Evolutionary conservation across 64 coral and sea anemone genomes (phyloP).

Genomic region (Trachythela sp.): DNA sequence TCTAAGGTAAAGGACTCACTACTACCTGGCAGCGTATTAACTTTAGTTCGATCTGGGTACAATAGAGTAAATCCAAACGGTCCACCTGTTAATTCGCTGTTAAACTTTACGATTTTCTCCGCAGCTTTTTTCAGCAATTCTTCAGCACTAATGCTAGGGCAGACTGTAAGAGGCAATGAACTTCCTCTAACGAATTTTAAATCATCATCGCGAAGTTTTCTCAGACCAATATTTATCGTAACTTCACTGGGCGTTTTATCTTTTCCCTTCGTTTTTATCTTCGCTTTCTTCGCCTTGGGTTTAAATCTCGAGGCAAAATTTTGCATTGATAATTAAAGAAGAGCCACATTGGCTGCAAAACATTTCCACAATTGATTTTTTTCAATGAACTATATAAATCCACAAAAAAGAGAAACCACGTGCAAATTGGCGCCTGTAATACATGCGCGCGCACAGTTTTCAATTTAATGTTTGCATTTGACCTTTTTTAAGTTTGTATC

Average conservation of each 20-base stretch:
- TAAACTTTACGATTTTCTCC: slow-evolving; percentile 29
- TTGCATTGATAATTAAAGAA: too few relatives aligned
- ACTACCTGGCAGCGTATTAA: slow-evolving; percentile 20
- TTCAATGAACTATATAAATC: too few relatives aligned
- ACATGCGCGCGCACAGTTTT: too few relatives aligned
- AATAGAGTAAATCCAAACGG: slow-evolving; percentile 11
- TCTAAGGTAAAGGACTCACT: slow-evolving; percentile 15
- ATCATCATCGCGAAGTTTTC: slow-evolving; percentile 3
- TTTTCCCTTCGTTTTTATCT: background rate
- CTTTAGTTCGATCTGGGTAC: slow-evolving; percentile 25
- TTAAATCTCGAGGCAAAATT: background rate
- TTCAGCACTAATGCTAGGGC: slow-evolving; percentile 16
- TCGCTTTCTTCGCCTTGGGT: background rate
- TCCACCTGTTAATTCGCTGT: slow-evolving; percentile 1
- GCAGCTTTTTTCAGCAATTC: slow-evolving; percentile 19
- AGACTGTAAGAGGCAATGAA: slow-evolving; percentile 2
- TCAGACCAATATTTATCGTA: background rate
- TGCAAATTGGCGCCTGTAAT: too few relatives aligned
- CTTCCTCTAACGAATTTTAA: slow-evolving; percentile 5
- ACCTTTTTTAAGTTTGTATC: too few relatives aligned
- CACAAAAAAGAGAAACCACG: too few relatives aligned
- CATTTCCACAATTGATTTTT: too few relatives aligned
- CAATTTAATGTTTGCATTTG: too few relatives aligned
- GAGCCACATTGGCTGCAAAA: too few relatives aligned
- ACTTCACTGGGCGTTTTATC: background rate